Evolutionary conservation across 2,888 invertebrate species (phyloP), one percentile per base, ranked within the genome.

Genomic region (Campoplex nolae): DNA sequence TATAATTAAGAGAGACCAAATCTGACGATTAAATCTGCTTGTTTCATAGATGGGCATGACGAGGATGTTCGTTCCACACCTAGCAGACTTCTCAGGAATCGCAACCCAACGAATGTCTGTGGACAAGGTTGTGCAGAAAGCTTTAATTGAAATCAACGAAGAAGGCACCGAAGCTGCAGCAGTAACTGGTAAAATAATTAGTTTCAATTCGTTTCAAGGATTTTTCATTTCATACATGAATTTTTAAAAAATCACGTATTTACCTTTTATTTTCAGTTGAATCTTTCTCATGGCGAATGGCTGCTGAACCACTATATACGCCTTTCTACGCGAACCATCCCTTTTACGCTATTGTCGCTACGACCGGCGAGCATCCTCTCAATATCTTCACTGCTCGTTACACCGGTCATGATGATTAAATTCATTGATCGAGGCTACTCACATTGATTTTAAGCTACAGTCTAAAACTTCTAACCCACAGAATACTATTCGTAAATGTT

Each of bases 1-100:
- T 51, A 51, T n/a, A 18, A 51, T 2, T 7, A 16, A 7, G 7
- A 62, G 13, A 0, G 16, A 62, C 16, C 6, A 11, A 32, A 32
- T 95, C 76, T 88, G 8, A 16, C 16, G 32, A 13, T 97, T 0
- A 93, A 97, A 91, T 97, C 98, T 91, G 90, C 82, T 95, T 0
- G 91, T 89, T 94, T 92, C 1, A 95, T 95, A 0, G 85, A 93
- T 0, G 92, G 94, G 2, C 0, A 51, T 71, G 51, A 9, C 8
- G 2, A 32, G 18, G 16, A 23, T 42, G 18, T 71, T 71, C 51
- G 28, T 23, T 23, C 0, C 23, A 71, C 16, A 3, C 62, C 0
- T 9, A 62, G 62, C 62, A 16, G 32, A 62, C 62, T 62, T 62
- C 16, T 62, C 62, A 32, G 16, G 62, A 32, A 62, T 62, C 16